phyloP scores from a whole-genome alignment of 2,797 vertebrate genomes.

The Leucoraja ocellata region DNA sequence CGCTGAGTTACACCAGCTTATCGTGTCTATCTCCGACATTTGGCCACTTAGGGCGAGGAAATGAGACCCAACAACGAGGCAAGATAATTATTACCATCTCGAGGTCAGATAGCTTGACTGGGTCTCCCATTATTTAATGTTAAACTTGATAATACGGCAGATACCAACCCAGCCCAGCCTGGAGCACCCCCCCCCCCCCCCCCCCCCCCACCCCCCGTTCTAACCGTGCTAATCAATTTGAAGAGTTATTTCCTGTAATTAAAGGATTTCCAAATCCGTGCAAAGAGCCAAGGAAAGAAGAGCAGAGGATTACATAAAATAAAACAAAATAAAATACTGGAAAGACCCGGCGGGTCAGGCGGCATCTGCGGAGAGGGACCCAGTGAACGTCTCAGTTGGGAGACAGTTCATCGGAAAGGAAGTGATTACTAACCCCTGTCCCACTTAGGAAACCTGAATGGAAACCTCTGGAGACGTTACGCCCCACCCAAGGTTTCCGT shows the following conservation, averaged over 20 bases:
- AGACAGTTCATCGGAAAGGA: background rate
- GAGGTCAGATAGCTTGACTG: background rate
- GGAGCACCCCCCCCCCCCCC: background rate
- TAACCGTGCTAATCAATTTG: background rate
- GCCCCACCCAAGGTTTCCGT: no score
- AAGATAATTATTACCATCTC: no score
- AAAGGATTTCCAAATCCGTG: background rate
- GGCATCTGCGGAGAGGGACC: background rate
- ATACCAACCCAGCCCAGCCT: background rate
- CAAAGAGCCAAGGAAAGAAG: background rate
- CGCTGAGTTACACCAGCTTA: no score
- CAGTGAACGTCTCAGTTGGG: background rate
- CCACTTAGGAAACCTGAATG: no score
- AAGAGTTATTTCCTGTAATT: background rate
- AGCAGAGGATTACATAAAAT: background rate
- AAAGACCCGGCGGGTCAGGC: background rate
- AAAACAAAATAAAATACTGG: background rate
- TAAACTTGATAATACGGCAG: background rate
- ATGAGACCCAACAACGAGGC: background rate
- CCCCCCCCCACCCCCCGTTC: no score
- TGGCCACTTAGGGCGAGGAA: background rate
- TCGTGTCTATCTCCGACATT: no score
- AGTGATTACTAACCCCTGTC: background rate
- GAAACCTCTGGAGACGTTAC: no score
- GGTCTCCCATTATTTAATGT: background rate